Evolutionary conservation across 2,797 vertebrate species (phyloP).

Genomic region (Percopsis omiscomaycus): DNA sequence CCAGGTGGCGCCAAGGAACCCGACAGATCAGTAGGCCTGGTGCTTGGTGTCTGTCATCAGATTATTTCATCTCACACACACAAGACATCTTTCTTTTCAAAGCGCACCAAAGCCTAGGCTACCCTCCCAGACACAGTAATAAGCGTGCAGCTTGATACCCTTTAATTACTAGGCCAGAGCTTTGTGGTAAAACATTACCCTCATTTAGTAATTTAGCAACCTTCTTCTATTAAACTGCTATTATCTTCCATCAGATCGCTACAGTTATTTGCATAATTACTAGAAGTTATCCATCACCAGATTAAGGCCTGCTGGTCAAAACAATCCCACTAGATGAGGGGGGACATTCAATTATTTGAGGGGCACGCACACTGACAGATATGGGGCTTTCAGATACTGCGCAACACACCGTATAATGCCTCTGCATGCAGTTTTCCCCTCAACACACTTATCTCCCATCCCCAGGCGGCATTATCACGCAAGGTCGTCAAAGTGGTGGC

Average conservation of each 20-base stretch:
- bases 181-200: constrained; percentile 33
- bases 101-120: constrained; percentile 5
- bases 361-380: constrained; percentile 17
- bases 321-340: constrained; percentile 27
- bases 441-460: constrained; percentile 63
- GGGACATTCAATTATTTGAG: constrained; percentile 28
- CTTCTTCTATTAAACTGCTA: constrained; percentile 37
- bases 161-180: constrained; percentile 27
- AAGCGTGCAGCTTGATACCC: constrained; percentile 6
- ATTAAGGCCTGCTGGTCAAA: constrained; percentile 44
- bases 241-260: constrained; percentile 43
- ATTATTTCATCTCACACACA: not conserved
- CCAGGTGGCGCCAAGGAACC: not conserved
- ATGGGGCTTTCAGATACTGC: constrained; percentile 46
- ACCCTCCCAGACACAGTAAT: not conserved
- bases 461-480: constrained; percentile 62
- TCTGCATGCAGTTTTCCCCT: constrained; percentile 50
- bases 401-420: constrained; percentile 25
- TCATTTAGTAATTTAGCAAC: constrained; percentile 28
- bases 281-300: constrained; percentile 33
- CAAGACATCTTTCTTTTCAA: constrained; percentile 10
- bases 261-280: constrained; percentile 39
- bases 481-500: constrained; percentile 40
- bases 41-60: too few relatives aligned
- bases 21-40: too few relatives aligned